Base-by-base conservation (phyloP, 2,888 invertebrate species). In the Troides aeacus region DNA sequence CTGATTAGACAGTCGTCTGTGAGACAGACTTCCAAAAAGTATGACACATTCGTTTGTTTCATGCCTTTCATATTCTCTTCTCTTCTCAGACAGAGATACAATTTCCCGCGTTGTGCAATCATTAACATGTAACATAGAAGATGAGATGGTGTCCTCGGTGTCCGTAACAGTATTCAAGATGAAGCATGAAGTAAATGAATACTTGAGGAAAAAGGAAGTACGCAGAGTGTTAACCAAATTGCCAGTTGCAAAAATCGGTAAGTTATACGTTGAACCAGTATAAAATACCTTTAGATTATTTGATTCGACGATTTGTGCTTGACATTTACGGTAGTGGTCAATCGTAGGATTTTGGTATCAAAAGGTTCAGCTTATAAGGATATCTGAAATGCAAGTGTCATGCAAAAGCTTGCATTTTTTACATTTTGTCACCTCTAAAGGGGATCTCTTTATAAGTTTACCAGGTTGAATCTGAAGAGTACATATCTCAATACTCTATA, bases 101-200 rank as follows among this genome's bases (percentile, higher is more conserved):
- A 92, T 95, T n/a, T 93, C 94, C 17, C 90, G 94, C n/a, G 94
- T 95, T 36, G 90, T 95, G 3, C 93, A 92, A 76, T 93, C 95
- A 0, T 78, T 95, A 72, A 94, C 95, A 4, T 83, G 84, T 1
- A 90, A 91, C 70, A 85, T 94, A 62, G 91, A 93, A 46, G 87
- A 89, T n/a, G 86, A 87, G 17, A 83, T 81, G 21, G 84, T 91
- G 0, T 82, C 85, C 1, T 79, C 93, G 0, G 85, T 93, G 0
- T 90, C 94, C 0, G 90, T 93, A 1, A 86, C 93, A 0, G 88
- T 94, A 0, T 94, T 92, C 78, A 91, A 93, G 69, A 91, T 93
- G 84, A 93, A 85, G 73, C 90, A 93, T 71, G 92, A 92, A 73
- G 82, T 87, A 24, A 91, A 93, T 63, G 90, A 92, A 72, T 87